phyloP scores from a whole-genome alignment of 2,888 invertebrate genomes.

The Xylota segnis region DNA sequence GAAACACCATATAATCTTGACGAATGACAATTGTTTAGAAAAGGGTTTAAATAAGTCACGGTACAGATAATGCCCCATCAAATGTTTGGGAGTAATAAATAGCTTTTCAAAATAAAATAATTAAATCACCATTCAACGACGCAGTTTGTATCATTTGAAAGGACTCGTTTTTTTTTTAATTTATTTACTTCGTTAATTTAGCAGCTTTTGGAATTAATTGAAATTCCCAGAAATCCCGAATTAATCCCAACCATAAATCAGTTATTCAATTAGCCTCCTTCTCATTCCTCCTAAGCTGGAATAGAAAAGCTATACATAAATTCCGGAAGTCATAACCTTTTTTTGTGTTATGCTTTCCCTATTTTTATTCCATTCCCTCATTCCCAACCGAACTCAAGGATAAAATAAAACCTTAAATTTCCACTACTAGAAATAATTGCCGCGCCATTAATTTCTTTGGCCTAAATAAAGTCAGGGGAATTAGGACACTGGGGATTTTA shows the following conservation, averaged over 20 bases:
- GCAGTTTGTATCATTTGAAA: background rate
- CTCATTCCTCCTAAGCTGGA: background rate
- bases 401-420: background rate
- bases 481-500: background rate
- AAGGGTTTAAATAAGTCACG: no score
- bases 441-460: background rate
- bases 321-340: background rate
- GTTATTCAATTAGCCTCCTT: background rate
- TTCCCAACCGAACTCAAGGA: background rate
- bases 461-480: background rate
- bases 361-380: background rate
- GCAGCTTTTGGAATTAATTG: background rate
- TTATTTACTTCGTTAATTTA: background rate
- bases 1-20: no score
- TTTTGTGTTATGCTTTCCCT: background rate
- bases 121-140: no score
- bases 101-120: no score
- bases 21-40: no score
- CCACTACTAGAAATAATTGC: background rate
- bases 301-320: background rate
- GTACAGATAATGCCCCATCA: no score
- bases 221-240: background rate
- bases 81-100: no score
- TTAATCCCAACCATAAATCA: constrained; percentile 7
- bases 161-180: background rate